Base-by-base conservation (phyloP, 1,140 invertebrate genomes). In the Portunus trituberculatus region DNA sequence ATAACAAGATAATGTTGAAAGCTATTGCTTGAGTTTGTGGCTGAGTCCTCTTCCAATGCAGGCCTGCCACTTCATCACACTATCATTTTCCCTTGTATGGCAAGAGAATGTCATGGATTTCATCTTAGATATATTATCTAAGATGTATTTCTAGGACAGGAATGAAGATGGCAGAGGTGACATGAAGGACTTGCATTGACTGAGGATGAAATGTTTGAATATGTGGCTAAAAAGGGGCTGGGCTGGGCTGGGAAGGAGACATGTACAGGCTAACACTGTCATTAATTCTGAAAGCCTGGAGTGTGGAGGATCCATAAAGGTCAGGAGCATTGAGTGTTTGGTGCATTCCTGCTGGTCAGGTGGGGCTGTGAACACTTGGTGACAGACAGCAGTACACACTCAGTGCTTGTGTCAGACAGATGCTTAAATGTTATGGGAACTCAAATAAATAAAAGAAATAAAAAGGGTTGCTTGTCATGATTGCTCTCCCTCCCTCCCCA, bases 221-320 rank as follows among this genome's bases (percentile, higher is more conserved):
- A 12, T 59, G 52, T 59, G 67, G 67, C 20, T 76, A 7, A 7
- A 0, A 25, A 25, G n/a, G 52, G 16, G 16, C 6, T 25, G 67
- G 67, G n/a, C 25, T 76, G 67, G 67, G 67, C 25, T 76, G 67
- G n/a, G 67, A n/a, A 59, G 20, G 20, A 59, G 52, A 59, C 52
- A 12, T 76, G 67, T 76, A 76, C 67, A 76, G 67, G 67, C 67
- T 76, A 76, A 76, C 67, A 76, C 67, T 29, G 14, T 52, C 29
- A 67, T 32, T 52, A 29, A 92, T 52, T 28, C 82, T 67, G 4
- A 92, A 82, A 82, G 67, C 93, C 93, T 94, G 87, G 90, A 91
- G 93, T 91, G 93, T 94, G 93, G 46, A 82, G 93, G 93, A 94
- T 94, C 93, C 93, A 91, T 82, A 31, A 67, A 91, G 25, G 6